Evolutionary conservation across 2,113 vertebrate species (phyloP).

Genomic region (Brevimyrus niger): DNA sequence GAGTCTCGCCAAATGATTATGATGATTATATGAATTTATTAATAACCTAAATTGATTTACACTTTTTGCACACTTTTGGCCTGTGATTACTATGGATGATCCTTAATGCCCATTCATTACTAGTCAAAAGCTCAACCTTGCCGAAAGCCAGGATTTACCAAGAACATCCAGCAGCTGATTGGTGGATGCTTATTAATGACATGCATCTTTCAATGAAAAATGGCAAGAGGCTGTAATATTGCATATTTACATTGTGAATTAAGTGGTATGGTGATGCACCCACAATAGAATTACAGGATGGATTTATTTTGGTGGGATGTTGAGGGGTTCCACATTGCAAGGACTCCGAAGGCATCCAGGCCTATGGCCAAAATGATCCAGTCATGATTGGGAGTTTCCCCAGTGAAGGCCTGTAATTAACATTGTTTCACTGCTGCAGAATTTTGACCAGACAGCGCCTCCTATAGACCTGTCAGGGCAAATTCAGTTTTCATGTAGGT

Average conservation of each 20-base stretch:
- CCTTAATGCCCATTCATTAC: slow-evolving; percentile 55
- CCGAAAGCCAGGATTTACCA: slow-evolving; percentile 85
- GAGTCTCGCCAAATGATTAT: background rate
- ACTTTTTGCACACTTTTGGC: background rate
- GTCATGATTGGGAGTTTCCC: background rate
- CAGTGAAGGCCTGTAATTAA: background rate
- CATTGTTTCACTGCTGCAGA: background rate
- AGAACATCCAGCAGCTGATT: slow-evolving; percentile 68
- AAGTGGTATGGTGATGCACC: background rate
- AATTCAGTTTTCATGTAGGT: background rate
- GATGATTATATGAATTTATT: background rate
- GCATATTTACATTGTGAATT: background rate
- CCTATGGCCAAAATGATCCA: background rate
- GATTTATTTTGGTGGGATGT: background rate
- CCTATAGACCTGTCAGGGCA: background rate
- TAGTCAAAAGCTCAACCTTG: slow-evolving; percentile 91
- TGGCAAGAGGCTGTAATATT: background rate
- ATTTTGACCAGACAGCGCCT: background rate
- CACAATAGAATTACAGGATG: background rate
- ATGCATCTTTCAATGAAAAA: background rate
- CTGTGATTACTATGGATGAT: slow-evolving; percentile 19
- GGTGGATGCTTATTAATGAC: background rate
- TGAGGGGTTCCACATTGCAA: background rate
- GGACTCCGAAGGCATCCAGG: background rate
- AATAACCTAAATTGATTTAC: background rate